These are phyloP conservation scores for Lanius ludovicianus DNA, from an alignment of 2,113 vertebrate species.

Conservation along the genomic window DNA sequence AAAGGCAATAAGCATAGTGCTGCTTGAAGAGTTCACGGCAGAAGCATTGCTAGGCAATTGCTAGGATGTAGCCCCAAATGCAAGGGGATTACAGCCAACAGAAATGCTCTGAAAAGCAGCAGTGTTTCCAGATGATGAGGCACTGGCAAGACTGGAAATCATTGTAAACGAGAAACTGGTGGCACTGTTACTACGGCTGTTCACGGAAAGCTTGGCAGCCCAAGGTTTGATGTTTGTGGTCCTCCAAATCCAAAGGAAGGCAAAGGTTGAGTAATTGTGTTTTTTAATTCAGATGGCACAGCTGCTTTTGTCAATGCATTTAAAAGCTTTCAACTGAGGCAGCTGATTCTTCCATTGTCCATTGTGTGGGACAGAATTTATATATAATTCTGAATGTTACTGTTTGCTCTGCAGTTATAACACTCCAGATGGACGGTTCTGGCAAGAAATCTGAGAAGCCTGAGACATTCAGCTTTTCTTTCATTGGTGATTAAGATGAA, in stretches of 20 bases:
- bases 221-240: conserved; percentile 63
- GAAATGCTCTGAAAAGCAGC: conserved; percentile 51
- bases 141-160: conserved; percentile 38
- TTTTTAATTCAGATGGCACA: conserved; percentile 79
- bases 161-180: conserved; percentile 78
- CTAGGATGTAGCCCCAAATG: neutral
- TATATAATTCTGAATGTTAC: conserved; percentile 77
- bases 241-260: conserved; percentile 70
- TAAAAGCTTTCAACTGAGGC: conserved; percentile 78
- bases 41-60: neutral
- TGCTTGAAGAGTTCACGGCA: neutral
- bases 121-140: conserved; percentile 13
- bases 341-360: conserved; percentile 82
- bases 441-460: conserved; percentile 86
- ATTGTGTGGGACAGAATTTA: conserved; percentile 75
- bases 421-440: conserved; percentile 84
- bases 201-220: conserved; percentile 72
- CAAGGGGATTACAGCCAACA: neutral
- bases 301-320: conserved; percentile 72
- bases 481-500: conserved; percentile 80
- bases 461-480: conserved; percentile 73
- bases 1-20: neutral
- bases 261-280: conserved; percentile 26
- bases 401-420: conserved; percentile 77
- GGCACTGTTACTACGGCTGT: neutral